Evolutionary conservation across 2,113 vertebrate species (phyloP).

Genomic region (Eptatretus burgeri): DNA sequence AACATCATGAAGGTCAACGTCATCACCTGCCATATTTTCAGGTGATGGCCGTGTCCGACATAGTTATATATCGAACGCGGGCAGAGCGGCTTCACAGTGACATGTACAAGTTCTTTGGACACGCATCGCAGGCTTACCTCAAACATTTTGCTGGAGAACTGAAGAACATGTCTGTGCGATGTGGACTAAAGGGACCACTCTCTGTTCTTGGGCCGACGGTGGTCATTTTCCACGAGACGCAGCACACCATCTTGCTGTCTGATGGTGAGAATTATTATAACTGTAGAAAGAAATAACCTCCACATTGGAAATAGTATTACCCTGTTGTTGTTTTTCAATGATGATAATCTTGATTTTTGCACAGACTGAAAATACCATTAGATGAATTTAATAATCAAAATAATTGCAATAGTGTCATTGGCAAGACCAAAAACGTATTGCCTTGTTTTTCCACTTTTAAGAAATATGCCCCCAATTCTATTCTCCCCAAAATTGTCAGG

Average conservation of each 20-base stretch:
- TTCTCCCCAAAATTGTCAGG: not conserved
- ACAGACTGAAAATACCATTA: not conserved
- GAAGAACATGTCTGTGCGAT: slow-evolving; percentile 77
- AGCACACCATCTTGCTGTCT: slow-evolving; percentile 75
- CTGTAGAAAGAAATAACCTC: no score
- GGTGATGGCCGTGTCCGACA: slow-evolving; percentile 50
- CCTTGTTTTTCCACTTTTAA: no score
- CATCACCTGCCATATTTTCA: not conserved
- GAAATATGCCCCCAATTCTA: not conserved
- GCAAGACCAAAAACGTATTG: no score
- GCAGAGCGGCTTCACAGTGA: slow-evolving; percentile 88
- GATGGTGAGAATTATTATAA: slow-evolving; percentile 35
- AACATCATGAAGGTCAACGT: no score
- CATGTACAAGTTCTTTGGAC: slow-evolving; percentile 91
- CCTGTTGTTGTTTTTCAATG: not conserved
- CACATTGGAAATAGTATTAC: not conserved
- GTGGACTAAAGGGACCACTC: slow-evolving; percentile 73
- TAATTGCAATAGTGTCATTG: no score
- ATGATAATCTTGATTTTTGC: not conserved
- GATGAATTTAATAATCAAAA: slow-evolving; percentile 7
- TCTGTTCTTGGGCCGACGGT: slow-evolving; percentile 79
- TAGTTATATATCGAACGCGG: slow-evolving; percentile 83
- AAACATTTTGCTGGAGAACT: slow-evolving; percentile 87
- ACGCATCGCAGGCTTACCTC: slow-evolving; percentile 82
- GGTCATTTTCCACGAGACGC: slow-evolving; percentile 92